phyloP scores from a whole-genome alignment of 2,797 vertebrate species.

The Helarctos malayanus region DNA sequence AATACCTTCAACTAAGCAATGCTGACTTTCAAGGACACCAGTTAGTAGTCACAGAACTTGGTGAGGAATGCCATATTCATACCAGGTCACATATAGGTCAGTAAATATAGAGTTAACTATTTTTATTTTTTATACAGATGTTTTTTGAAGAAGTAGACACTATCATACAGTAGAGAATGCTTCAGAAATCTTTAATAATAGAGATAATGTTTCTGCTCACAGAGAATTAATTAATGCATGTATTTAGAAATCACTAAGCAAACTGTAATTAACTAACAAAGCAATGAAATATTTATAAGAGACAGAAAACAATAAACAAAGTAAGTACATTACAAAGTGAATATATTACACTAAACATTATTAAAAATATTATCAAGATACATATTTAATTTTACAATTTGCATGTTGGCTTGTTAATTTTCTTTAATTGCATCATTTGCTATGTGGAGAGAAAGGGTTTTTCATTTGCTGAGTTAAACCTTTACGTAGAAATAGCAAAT shows the following conservation, averaged over 20 bases:
- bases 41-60: not conserved
- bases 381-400: slow-evolving; percentile 72
- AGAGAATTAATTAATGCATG: slow-evolving; percentile 79
- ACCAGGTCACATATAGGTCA: not conserved
- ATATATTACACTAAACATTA: slow-evolving; percentile 81
- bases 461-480: slow-evolving; percentile 62
- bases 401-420: slow-evolving; percentile 64
- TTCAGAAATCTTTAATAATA: slow-evolving; percentile 53
- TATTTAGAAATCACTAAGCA: slow-evolving; percentile 86
- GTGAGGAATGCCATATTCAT: not conserved
- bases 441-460: slow-evolving; percentile 30
- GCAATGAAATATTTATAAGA: slow-evolving; percentile 83
- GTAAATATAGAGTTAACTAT: not conserved
- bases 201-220: slow-evolving; percentile 4
- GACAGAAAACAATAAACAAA: slow-evolving; percentile 78
- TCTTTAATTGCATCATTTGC: slow-evolving; percentile 66
- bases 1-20: not conserved
- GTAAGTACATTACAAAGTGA: slow-evolving; percentile 83
- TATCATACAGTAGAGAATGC: not conserved
- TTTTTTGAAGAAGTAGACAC: not conserved
- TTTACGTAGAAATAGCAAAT: slow-evolving; percentile 61
- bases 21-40: not conserved
- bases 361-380: slow-evolving; percentile 80
- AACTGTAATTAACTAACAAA: slow-evolving; percentile 85
- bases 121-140: not conserved